Conservation (phyloP, 1,140 invertebrate species). For the Chironomus tepperi region DNA sequence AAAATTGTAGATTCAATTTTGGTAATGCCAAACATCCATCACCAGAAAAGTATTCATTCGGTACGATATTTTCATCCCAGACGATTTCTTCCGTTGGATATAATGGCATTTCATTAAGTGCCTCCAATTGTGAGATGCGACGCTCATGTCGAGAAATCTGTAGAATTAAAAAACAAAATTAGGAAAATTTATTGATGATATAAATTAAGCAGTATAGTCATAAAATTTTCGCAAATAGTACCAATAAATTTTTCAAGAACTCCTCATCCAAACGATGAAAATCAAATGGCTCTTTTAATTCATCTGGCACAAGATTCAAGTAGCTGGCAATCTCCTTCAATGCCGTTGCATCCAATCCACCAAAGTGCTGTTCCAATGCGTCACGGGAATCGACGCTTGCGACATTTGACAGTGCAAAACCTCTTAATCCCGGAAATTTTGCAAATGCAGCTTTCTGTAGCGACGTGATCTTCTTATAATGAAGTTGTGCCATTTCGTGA, state of each 20-base stretch:
- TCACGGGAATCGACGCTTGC: slow-evolving; percentile 86
- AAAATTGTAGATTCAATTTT: slow-evolving; percentile 96
- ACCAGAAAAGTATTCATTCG: slow-evolving; percentile 92
- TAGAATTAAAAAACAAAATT: slow-evolving; percentile 27
- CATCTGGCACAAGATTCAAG: slow-evolving; percentile 74
- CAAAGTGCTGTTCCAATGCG: slow-evolving; percentile 79
- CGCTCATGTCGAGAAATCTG: slow-evolving; percentile 80
- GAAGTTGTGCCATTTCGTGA: slow-evolving; percentile 84
- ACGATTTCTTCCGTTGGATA: slow-evolving; percentile 98
- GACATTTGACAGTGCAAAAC: slow-evolving; percentile 89
- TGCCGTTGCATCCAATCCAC: slow-evolving; percentile 60
- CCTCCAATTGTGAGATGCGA: slow-evolving; percentile 84
- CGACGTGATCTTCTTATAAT: slow-evolving; percentile 85
- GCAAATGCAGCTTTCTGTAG: slow-evolving; percentile 87
- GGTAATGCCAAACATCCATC: slow-evolving; percentile 92
- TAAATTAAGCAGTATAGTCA: not conserved
- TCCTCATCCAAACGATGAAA: slow-evolving; percentile 69
- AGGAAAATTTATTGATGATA: not conserved
- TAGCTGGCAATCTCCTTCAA: slow-evolving; percentile 77
- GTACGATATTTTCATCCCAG: slow-evolving; percentile 99
- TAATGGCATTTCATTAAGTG: slow-evolving; percentile 94
- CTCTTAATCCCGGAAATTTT: slow-evolving; percentile 77
- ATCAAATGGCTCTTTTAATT: slow-evolving; percentile 53
- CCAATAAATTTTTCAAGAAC: slow-evolving; percentile 79
- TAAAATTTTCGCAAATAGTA: slow-evolving; percentile 41